A percentile compares a stretch with the other conserved stretches of the same genome.
Evolutionary conservation across 2,797 vertebrate species (phyloP).

Genomic region (Gallinago solitaria): DNA sequence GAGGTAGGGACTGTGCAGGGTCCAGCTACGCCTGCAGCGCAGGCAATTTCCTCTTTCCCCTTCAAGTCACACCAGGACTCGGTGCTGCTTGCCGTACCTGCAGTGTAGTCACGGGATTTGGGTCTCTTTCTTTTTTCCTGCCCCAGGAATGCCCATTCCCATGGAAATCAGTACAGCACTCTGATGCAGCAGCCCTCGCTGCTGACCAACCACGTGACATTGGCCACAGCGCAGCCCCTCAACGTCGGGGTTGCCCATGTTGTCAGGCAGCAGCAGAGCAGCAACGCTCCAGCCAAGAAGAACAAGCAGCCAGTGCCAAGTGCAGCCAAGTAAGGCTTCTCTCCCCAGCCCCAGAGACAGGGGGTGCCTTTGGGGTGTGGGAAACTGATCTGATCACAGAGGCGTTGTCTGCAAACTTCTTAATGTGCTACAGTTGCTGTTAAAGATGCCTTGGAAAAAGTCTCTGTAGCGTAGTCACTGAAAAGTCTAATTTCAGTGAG

Average conservation of each 20-base stretch:
- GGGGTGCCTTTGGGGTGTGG: not conserved
- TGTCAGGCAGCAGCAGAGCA: conserved; percentile 86
- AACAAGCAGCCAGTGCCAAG: conserved; percentile 82
- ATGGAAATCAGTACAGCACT: conserved; percentile 89
- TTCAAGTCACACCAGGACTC: not conserved
- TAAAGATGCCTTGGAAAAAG: not conserved
- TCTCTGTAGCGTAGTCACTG: not conserved
- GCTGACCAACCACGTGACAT: conserved; percentile 81
- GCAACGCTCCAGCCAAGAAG: conserved; percentile 84
- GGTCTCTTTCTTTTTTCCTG: not conserved
- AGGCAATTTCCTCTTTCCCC: not conserved
- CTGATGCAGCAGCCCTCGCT: conserved; percentile 87
- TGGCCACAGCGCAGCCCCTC: conserved; percentile 83
- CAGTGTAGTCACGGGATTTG: not conserved
- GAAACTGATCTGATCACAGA: not conserved
- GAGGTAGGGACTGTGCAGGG: conserved; percentile 81
- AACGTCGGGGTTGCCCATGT: conserved; percentile 82
- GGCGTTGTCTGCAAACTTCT: not conserved
- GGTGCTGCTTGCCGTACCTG: not conserved
- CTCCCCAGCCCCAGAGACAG: not conserved
- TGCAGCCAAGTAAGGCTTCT: conserved; percentile 83
- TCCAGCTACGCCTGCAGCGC: not conserved
- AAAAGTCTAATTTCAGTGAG: not conserved
- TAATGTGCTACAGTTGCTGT: not conserved
- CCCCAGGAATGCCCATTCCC: conserved; percentile 83